Evolutionary conservation across 2,797 vertebrate genomes (phyloP).

Genomic region (Chrysolophus pictus): DNA sequence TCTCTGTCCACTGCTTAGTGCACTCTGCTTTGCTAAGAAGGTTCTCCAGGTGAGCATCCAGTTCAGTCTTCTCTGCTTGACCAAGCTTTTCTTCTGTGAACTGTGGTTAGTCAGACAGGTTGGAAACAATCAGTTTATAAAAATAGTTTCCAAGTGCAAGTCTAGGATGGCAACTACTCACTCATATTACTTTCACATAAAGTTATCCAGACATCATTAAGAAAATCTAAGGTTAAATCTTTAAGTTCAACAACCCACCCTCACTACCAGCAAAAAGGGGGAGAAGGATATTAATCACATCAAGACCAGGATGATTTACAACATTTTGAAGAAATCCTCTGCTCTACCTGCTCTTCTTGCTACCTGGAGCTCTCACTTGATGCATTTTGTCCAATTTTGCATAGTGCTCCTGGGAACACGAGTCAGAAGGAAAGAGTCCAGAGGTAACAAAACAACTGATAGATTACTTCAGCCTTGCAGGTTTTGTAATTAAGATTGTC

Average conservation of each 20-base stretch:
- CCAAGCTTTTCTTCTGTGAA: constrained; percentile 96
- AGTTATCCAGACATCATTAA: not conserved
- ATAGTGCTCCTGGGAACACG: not conserved
- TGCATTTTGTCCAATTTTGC: not conserved
- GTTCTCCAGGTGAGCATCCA: constrained; percentile 91
- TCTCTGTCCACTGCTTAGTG: constrained; percentile 94
- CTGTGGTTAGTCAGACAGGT: constrained; percentile 71
- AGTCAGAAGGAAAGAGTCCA: not conserved
- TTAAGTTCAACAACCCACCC: not conserved
- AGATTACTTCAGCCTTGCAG: not conserved
- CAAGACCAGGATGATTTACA: not conserved
- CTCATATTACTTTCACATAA: not conserved
- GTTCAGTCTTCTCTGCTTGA: constrained; percentile 91
- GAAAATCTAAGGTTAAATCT: not conserved
- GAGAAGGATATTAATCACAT: not conserved
- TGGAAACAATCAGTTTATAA: not conserved
- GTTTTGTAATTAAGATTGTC: not conserved
- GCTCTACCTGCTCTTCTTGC: not conserved
- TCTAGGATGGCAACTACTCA: not conserved
- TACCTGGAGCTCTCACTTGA: not conserved
- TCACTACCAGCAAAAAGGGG: not conserved
- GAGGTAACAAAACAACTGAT: not conserved
- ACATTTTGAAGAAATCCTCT: not conserved
- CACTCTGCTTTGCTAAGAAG: constrained; percentile 88
- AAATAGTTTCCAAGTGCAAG: not conserved